Percentiles rank a stretch among this genome's conserved stretches.
Evolutionary conservation across 2,113 vertebrate species (phyloP).

Genomic region (Chionomys nivalis): DNA sequence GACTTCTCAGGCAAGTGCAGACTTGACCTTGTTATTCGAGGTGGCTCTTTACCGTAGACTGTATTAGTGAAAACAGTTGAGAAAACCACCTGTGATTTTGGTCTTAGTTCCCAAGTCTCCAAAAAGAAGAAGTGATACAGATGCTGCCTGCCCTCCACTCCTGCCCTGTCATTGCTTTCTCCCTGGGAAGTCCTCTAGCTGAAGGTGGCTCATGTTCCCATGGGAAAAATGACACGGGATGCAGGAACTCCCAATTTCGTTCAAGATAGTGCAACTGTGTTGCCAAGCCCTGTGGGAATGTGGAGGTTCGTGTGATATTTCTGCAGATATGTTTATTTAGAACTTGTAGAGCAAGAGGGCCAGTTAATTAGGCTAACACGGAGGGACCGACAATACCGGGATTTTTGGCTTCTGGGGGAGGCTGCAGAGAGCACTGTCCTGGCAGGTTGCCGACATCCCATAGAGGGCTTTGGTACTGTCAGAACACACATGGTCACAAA

Average conservation of each 20-base stretch:
- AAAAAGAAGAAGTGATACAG: not conserved
- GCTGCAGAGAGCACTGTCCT: not conserved
- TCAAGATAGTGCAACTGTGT: not conserved
- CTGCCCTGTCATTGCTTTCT: accelerated
- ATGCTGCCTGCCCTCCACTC: accelerated
- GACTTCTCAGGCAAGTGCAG: not conserved
- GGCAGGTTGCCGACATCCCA: not conserved
- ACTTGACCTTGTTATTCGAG: not conserved
- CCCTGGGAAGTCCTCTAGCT: not conserved
- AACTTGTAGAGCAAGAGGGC: not conserved
- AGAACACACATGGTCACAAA: not conserved
- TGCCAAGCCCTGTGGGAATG: accelerated
- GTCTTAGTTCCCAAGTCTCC: not conserved
- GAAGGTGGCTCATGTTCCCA: not conserved
- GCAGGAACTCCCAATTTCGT: not conserved
- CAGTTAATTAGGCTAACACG: not conserved
- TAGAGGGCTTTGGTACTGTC: not conserved
- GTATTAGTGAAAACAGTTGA: not conserved
- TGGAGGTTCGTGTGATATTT: not conserved
- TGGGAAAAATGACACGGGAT: not conserved
- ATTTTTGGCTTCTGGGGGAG: not conserved
- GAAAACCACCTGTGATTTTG: not conserved
- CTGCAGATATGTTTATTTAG: slow-evolving; percentile 49
- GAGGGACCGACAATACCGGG: not conserved
- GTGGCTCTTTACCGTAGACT: not conserved